Evolutionary conservation across 2,797 vertebrate species (phyloP), one percentile per base, ranked within the genome.

Genomic region (Microctenopoma lineatum): DNA sequence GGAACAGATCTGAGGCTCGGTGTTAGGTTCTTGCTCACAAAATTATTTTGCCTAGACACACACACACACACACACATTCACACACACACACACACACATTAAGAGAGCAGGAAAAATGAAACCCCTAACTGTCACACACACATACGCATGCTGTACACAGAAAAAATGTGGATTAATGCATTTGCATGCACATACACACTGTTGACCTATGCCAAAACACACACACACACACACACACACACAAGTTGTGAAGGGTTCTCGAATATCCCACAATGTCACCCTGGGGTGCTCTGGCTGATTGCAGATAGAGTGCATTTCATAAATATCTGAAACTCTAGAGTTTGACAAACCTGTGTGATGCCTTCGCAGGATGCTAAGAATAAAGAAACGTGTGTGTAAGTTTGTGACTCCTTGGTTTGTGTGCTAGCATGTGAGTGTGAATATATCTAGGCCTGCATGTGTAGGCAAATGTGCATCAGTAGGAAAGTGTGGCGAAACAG

Each of bases 211-310:
- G 34, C 66, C 21, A 56, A 51, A 51, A 50, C 62, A 61, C 63
- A 53, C 54, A 27, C 54, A n/a, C 18, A 56, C 57, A 32, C 44
- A 63, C 67, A 66, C 66, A 26, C 56, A 51, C 60, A 44, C 63
- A 21, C 72, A 70, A 72, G 79, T 69, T 27, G 70, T 69, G 69
- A 63, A 74, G 63, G 62, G 56, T 48, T 90, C 90, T 93, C 90
- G 91, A 80, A 91, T 93, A 88, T 92, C 91, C 74, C 77, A 85
- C 90, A 92, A 92, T 90, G 92, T 94, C 90, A 93, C 92, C 90
- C 92, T 88, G 82, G 84, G 62, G 86, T 87, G 82, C 84, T 85
- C 84, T 87, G 82, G 84, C 80, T 89, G 89, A 92, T 90, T 85
- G 84, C 86, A 90, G 86, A 89, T 78, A 74, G 87, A 91, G 89